A percentile compares a stretch with the other conserved stretches of the same genome.
Conservation (phyloP, 2,888 invertebrate genomes). For the Calliopum simillimum region DNA sequence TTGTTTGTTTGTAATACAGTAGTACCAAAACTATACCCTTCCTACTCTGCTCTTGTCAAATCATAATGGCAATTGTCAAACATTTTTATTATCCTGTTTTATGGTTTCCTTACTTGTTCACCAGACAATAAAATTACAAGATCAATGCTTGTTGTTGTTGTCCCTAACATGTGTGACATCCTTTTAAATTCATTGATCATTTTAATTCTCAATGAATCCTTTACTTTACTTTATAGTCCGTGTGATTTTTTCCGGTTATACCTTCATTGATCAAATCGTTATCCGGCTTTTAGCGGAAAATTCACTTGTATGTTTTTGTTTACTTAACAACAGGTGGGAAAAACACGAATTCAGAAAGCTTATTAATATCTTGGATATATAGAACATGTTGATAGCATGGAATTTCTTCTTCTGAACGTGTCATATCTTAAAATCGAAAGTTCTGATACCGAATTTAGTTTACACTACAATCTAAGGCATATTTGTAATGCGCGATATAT, state of each 20-base stretch:
- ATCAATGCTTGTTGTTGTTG: neutral
- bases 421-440: too few species aligned
- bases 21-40: neutral
- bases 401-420: too few species aligned
- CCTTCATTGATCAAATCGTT: slow-evolving; percentile 11
- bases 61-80: slow-evolving; percentile 39
- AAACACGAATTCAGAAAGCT: too few species aligned
- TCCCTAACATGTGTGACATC: neutral
- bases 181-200: slow-evolving; percentile 33
- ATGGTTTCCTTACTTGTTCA: slow-evolving; percentile 11
- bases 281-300: slow-evolving; percentile 11
- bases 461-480: too few species aligned
- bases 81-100: slow-evolving; percentile 23
- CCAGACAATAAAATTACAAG: slow-evolving; percentile 5
- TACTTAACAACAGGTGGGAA: neutral
- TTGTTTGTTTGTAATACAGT: neutral
- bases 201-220: slow-evolving; percentile 38
- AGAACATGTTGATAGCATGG: too few species aligned
- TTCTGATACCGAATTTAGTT: too few species aligned
- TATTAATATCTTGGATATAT: too few species aligned
- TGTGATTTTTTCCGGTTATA: neutral
- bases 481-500: too few species aligned
- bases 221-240: slow-evolving; percentile 28
- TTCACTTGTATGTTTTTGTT: neutral
- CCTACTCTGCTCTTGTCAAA: slow-evolving; percentile 14